Evolutionary conservation across 30 jellyfish, hydroid and myxozoan genomes (phyloP), one percentile per base, ranked within the genome.

Genomic region (Pelagia noctiluca): DNA sequence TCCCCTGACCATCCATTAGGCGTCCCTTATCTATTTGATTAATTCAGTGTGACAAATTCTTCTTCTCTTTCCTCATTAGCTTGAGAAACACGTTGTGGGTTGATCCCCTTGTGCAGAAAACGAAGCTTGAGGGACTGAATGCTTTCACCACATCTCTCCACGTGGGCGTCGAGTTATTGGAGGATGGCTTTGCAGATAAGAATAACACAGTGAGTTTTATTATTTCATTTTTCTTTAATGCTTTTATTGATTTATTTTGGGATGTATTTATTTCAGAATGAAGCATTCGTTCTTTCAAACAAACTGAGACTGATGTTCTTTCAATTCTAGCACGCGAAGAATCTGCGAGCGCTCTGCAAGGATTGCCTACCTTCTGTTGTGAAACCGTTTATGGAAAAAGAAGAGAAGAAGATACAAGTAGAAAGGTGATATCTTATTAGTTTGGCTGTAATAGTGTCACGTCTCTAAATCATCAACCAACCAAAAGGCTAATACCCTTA

Each of bases 11-110:
- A 62, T 37, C 61, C 19, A 47, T 8, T 47, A 11, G 19, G 19
- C 19, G 61, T 8, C 19, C 16, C 16, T 19, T 47, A 47, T 47
- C 19, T 11, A 11, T 47, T 19, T 16, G 35, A n/a, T 10, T 8
- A 23, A 10, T 8, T 13, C 12, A 61, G 12, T 13, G 74, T 61
- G 25, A 8, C 7, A 65, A 22, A 7, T 65, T 65, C 61, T 13
- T 5, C 36, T 69, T 32, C 47, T 42, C n/a, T n/a, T n/a, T n/a
- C n/a, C n/a, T n/a, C 54, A 49, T 52, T 31, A 91, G 98, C 38
- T 82, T 91, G 49, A 64, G 89, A 69, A 91, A 91, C 64, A 91
- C 96, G 10, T 82, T 91, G 0, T 91, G 98, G 98, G 91, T 91
- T 25, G 98, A 91, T 67, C 98, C 98, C 7, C 78, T 91, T 36